Evolutionary conservation across 2,797 vertebrate species (phyloP), one percentile per base, ranked within the genome.

Genomic region (Manis pentadactyla): DNA sequence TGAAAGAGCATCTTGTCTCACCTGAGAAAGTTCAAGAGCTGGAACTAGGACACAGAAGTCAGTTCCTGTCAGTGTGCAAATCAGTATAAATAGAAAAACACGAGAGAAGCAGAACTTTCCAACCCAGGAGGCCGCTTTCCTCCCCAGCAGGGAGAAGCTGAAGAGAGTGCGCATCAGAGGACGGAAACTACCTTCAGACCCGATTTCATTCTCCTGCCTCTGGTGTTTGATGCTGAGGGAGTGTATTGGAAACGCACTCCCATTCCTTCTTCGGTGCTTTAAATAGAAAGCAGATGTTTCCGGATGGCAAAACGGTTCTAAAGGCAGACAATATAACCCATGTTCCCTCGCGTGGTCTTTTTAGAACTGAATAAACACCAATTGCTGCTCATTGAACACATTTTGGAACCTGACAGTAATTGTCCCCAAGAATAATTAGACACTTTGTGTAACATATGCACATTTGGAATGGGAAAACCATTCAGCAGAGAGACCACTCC

Each of bases 201-300:
- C 94, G 53, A 49, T 93, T 75, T 92, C 74, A n/a, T 64, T 55
- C 66, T 78, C 68, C 74, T 77, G 63, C 66, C 87, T 90, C 64
- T 87, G 61, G 94, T 82, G 95, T 68, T 61, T 19, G 4, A 42
- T 34, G 87, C 69, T 37, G 51, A 11, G 93, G 74, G 92, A 85
- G 91, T 86, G 53, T 39, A 69, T 96, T 46, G 96, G 71, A 96
- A 90, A 87, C 64, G 82, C 46, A 91, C 88, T 78, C 88, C 69
- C 75, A 51, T 87, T 64, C 93, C 93, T 92, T 89, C 95, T 93
- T 46, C 27, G 9, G 11, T 4, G 74, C 96, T 95, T 92, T 97
- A 98, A 98, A 98, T 97, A 98, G 98, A 98, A 97, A 96, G 95
- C 97, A 98, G 98, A 97, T 98, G 98, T 97, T 97, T 95, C 96